A percentile compares a stretch with the other conserved stretches of the same genome.
Conservation (phyloP, 2,113 vertebrate genomes). For the Australoheros scitulus region DNA sequence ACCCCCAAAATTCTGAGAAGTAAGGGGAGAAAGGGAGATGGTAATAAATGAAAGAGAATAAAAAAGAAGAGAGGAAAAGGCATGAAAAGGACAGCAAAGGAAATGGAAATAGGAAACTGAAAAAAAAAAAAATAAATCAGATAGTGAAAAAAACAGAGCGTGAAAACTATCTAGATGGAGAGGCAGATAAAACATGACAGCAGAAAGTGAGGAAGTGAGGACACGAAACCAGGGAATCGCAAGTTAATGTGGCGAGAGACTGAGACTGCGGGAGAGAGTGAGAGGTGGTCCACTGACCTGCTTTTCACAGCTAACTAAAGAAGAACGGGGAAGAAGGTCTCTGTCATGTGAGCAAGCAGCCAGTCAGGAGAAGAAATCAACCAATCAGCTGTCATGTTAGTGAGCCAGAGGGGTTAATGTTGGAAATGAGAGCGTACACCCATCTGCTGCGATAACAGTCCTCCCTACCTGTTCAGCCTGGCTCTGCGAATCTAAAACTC, state of each 20-base stretch:
- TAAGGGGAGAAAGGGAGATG: neutral
- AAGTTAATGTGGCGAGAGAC: slow-evolving; percentile 51
- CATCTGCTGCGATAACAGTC: slow-evolving; percentile 16
- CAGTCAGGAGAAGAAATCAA: slow-evolving; percentile 54
- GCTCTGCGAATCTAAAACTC: neutral
- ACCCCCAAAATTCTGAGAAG: neutral
- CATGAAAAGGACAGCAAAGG: neutral
- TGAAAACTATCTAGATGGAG: neutral
- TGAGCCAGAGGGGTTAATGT: neutral
- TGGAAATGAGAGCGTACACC: slow-evolving; percentile 2
- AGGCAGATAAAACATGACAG: slow-evolving; percentile 13
- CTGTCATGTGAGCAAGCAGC: slow-evolving; percentile 39
- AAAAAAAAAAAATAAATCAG: neutral
- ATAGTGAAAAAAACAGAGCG: neutral
- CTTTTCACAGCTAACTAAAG: slow-evolving; percentile 54
- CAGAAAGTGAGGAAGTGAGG: slow-evolving; percentile 25
- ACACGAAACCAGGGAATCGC: slow-evolving; percentile 41
- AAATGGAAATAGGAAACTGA: neutral
- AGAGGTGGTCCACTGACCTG: slow-evolving; percentile 65
- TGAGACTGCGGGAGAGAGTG: slow-evolving; percentile 1
- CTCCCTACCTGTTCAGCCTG: neutral
- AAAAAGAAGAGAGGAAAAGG: neutral
- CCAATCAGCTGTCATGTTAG: slow-evolving; percentile 41
- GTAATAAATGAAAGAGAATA: too few relatives aligned
- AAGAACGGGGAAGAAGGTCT: slow-evolving; percentile 28